Conservation (phyloP, 2,888 invertebrate genomes). For the Acanthococcus lagerstroemiae region DNA sequence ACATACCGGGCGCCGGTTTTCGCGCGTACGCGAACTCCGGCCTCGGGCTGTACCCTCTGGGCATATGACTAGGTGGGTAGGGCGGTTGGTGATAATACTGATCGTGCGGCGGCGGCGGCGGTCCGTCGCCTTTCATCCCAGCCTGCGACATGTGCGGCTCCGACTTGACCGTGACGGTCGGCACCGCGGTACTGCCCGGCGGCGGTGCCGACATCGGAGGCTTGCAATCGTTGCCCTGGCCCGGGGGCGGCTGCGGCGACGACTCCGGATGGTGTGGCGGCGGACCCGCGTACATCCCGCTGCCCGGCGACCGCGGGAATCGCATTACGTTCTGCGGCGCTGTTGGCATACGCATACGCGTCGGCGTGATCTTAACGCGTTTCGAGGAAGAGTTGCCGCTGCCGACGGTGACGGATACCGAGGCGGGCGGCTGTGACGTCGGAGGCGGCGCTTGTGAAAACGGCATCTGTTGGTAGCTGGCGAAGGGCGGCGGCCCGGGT, state of each 20-base stretch:
- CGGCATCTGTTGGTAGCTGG: background rate
- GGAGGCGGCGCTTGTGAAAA: background rate
- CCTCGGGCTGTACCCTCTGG: background rate
- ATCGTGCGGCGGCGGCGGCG: background rate
- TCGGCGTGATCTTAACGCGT: slow-evolving; percentile 26
- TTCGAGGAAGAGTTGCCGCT: slow-evolving; percentile 23
- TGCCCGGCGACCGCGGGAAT: background rate
- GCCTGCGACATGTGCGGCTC: background rate
- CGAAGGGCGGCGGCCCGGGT: background rate
- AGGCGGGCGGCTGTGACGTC: slow-evolving; percentile 23
- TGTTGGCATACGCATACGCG: slow-evolving; percentile 12
- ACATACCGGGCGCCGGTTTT: slow-evolving; percentile 1
- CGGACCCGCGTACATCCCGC: background rate
- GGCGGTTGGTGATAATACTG: slow-evolving; percentile 7
- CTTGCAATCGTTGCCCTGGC: background rate
- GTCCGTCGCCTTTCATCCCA: background rate
- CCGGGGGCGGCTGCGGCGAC: background rate
- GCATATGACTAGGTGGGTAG: slow-evolving; percentile 2
- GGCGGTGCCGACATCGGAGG: background rate
- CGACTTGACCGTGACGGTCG: background rate
- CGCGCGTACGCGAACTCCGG: slow-evolving; percentile 11
- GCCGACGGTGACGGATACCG: background rate
- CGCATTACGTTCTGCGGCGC: slow-evolving; percentile 5
- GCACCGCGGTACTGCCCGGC: background rate
- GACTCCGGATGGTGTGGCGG: background rate